Base-by-base conservation (phyloP, 2,113 vertebrate species). In the Forbesichthys agassizii region DNA sequence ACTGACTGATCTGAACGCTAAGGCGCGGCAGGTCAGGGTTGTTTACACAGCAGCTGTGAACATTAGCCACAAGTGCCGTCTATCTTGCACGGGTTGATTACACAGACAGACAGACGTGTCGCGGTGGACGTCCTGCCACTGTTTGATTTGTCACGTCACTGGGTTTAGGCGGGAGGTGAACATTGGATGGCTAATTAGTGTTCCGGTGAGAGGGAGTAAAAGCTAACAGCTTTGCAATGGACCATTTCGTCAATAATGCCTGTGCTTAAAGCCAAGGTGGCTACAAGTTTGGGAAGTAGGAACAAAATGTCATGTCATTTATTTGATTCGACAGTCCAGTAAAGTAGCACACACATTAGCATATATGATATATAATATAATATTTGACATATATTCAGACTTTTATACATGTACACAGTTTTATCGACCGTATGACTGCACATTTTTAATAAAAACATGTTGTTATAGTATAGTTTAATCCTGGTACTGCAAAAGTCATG, bases 31-130 rank as follows among this genome's bases (percentile, higher is more conserved):
- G 57, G 75, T 3, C 54, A 46, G 46, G n/a, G 18, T 48, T 69
- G 64, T 80, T 79, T 68, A 74, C 62, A 66, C 57, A 66, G 68
- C 84, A 82, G 82, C 61, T 66, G 75, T 78, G 74, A 74, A 59
- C 52, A 84, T 79, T 68, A 78, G 66, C 57, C 48, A 51, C 36
- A 67, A 4, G 74, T 59, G 83, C 66, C 77, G 60, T 66, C 33
- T 33, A 64, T 69, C 54, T 76, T 51, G 42, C 27, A 0, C 48
- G 54, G 68, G 36, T n/a, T 33, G 56, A 78, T 79, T 64, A 67
- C 59, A 63, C 46, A 9, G 51, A 33, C 14, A n/a, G 64, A 60
- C 27, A 67, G 57, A 36, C 56, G 49, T 20, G 75, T 67, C 55
- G 14, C 54, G n/a, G 11, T 16, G 64, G 61, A 55, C 42, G 5